phyloP scores from a whole-genome alignment of 2,113 vertebrate species.

The Melanocharis versteri region DNA sequence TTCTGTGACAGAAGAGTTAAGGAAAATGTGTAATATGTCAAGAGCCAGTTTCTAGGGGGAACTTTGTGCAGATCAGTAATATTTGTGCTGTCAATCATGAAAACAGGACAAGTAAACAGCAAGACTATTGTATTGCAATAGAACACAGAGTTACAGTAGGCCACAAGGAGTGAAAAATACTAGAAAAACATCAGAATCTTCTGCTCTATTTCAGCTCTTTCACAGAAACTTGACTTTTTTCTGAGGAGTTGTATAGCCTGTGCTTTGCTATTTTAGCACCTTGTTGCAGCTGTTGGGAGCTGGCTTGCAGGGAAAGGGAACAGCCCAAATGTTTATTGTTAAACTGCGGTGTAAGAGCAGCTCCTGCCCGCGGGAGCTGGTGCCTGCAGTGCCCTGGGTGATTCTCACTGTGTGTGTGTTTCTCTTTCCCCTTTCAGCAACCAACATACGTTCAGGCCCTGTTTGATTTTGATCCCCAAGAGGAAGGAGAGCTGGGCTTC shows the following conservation, averaged over 20 bases:
- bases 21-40: not conserved
- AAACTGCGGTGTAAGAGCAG: not conserved
- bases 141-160: not conserved
- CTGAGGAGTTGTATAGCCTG: not conserved
- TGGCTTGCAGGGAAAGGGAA: not conserved
- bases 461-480: slow-evolving; percentile 98
- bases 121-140: not conserved
- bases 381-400: not conserved
- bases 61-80: not conserved
- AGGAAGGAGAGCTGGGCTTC: slow-evolving; percentile 98
- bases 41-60: not conserved
- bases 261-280: not conserved
- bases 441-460: slow-evolving; percentile 95
- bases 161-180: not conserved
- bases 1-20: not conserved
- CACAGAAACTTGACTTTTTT: not conserved
- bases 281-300: not conserved
- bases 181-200: not conserved
- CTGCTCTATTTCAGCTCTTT: not conserved
- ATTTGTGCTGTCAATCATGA: not conserved
- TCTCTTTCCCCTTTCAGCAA: slow-evolving; percentile 73
- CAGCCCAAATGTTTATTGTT: not conserved
- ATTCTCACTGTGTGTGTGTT: not conserved
- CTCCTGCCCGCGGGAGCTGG: not conserved
- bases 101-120: not conserved